Evolutionary conservation across 1,140 invertebrate species (phyloP).

Genomic region (Aricia agestis): DNA sequence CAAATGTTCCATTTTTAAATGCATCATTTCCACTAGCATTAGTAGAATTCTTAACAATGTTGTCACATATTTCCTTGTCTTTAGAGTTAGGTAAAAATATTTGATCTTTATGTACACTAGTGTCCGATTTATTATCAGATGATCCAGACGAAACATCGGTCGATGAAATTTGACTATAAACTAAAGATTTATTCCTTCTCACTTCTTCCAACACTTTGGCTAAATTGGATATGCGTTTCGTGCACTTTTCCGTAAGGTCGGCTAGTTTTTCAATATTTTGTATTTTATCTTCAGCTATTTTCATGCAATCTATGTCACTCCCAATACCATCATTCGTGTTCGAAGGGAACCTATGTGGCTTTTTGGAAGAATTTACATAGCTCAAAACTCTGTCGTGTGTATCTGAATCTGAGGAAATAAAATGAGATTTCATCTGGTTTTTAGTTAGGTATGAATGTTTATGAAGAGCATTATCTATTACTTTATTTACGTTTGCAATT

Average conservation of each 20-base stretch:
- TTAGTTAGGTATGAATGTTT: neutral
- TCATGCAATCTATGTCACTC: slow-evolving; percentile 53
- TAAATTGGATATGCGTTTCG: slow-evolving; percentile 74
- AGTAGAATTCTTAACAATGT: neutral
- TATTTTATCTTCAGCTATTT: slow-evolving; percentile 59
- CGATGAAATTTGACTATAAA: slow-evolving; percentile 60
- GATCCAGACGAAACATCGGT: slow-evolving; percentile 55
- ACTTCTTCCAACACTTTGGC: slow-evolving; percentile 76
- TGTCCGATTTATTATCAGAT: slow-evolving; percentile 44
- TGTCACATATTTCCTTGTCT: slow-evolving; percentile 19
- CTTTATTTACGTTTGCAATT: neutral
- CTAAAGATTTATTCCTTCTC: slow-evolving; percentile 72
- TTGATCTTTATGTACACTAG: slow-evolving; percentile 27
- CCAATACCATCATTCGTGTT: slow-evolving; percentile 50
- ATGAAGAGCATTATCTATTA: neutral
- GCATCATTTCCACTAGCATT: neutral
- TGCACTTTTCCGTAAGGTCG: slow-evolving; percentile 74
- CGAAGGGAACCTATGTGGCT: slow-evolving; percentile 44
- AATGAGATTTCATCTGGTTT: slow-evolving; percentile 10
- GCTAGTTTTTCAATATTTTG: slow-evolving; percentile 72
- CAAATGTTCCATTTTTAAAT: slow-evolving; percentile 22
- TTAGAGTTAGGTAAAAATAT: slow-evolving; percentile 20
- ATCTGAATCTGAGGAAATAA: slow-evolving; percentile 35
- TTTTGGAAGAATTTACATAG: slow-evolving; percentile 24
- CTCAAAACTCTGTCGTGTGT: slow-evolving; percentile 13